A percentile compares a stretch with the other conserved stretches of the same genome.
Evolutionary conservation across 2,888 invertebrate species (phyloP).

Genomic region (Osmoderma eremita): DNA sequence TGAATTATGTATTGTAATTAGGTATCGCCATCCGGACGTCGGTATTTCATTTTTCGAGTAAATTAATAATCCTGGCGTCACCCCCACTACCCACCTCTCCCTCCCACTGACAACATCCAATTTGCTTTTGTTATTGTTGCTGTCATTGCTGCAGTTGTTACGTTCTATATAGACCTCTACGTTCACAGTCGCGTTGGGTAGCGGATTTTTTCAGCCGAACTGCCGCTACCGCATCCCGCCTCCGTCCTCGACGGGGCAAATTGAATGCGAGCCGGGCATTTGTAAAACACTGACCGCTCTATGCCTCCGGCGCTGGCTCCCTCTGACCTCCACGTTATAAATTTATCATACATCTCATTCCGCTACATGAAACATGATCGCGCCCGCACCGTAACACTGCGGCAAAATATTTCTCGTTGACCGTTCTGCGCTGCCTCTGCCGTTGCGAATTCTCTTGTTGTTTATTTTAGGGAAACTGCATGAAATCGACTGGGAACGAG

Average conservation of each 20-base stretch:
- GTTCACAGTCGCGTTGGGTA: conserved; percentile 14
- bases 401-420: conserved; percentile 41
- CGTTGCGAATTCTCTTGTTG: conserved; percentile 10
- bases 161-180: conserved; percentile 15
- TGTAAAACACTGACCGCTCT: conserved; percentile 55
- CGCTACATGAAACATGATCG: conserved; percentile 57
- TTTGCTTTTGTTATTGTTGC: conserved; percentile 32
- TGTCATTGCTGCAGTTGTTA: conserved; percentile 22
- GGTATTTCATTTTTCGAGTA: conserved; percentile 50
- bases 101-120: conserved; percentile 30
- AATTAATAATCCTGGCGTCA: conserved; percentile 46
- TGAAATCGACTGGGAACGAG: not conserved
- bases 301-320: conserved; percentile 50
- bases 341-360: conserved; percentile 60
- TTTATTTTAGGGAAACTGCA: conserved; percentile 22
- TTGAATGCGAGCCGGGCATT: conserved; percentile 48
- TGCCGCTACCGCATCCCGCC: conserved; percentile 25
- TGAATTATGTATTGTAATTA: conserved; percentile 49
- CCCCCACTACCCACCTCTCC: not conserved
- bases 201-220: conserved; percentile 32
- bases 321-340: conserved; percentile 54
- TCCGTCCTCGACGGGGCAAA: conserved; percentile 45
- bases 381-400: conserved; percentile 46
- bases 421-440: conserved; percentile 8
- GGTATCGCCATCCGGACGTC: conserved; percentile 47